Evolutionary conservation across 2,113 vertebrate genomes (phyloP).

Genomic region (Damaliscus lunatus): DNA sequence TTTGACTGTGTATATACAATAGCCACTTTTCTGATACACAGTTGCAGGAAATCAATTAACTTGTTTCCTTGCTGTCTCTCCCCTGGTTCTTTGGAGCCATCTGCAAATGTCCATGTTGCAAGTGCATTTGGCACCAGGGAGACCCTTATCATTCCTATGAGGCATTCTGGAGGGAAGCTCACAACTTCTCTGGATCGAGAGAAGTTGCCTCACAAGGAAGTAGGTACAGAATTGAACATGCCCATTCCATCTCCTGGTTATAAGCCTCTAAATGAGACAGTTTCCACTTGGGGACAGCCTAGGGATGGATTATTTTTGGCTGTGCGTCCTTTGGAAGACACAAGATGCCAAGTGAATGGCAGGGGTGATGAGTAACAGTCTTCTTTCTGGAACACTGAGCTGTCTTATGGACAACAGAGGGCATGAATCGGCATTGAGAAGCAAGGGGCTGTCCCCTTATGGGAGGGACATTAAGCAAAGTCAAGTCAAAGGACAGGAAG

Average conservation of each 20-base stretch:
- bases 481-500: constrained; percentile 1
- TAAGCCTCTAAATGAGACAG: neutral
- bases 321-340: neutral
- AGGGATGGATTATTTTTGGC: neutral
- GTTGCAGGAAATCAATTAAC: neutral
- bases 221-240: neutral
- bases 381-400: neutral
- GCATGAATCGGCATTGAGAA: neutral
- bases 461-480: neutral
- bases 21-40: neutral
- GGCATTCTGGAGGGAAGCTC: neutral
- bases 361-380: neutral
- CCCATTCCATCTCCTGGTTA: neutral
- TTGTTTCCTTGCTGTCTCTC: neutral
- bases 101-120: neutral
- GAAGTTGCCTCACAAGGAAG: neutral
- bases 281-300: neutral
- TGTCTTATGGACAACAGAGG: neutral
- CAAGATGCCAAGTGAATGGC: neutral
- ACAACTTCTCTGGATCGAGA: neutral
- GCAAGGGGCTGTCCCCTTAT: neutral
- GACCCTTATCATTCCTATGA: neutral
- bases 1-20: neutral
- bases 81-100: neutral
- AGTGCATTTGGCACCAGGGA: neutral